phyloP scores from a whole-genome alignment of 2,113 vertebrate genomes.

The Rhagologus leucostigma region DNA sequence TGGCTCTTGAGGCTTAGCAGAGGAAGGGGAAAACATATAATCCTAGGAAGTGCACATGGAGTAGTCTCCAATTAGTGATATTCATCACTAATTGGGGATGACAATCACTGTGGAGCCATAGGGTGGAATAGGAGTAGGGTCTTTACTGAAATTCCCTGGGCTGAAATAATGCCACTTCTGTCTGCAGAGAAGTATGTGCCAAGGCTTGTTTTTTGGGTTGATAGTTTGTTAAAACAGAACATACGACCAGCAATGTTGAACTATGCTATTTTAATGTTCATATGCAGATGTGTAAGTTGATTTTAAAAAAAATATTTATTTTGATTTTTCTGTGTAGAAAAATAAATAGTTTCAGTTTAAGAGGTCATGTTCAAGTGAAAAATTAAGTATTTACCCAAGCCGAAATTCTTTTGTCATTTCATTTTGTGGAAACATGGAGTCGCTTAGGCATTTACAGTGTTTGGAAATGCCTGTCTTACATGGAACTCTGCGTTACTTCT shows the following conservation, averaged over 20 bases:
- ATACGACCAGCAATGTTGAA: neutral
- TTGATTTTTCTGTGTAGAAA: neutral
- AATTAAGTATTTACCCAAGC: neutral
- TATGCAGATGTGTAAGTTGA: neutral
- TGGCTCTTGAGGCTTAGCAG: neutral
- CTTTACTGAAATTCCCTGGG: neutral
- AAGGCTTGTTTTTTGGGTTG: neutral
- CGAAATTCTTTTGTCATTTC: neutral
- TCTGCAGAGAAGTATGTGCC: neutral
- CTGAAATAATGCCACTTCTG: neutral
- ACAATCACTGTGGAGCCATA: neutral
- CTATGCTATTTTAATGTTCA: neutral
- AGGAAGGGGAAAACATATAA: neutral
- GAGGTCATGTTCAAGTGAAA: neutral
- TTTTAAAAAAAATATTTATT: fast-evolving
- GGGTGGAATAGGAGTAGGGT: neutral
- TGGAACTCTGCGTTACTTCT: neutral
- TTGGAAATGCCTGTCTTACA: neutral
- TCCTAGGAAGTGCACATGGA: neutral
- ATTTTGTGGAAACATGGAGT: neutral
- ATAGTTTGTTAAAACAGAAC: neutral
- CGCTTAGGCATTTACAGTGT: neutral
- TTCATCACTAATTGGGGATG: neutral
- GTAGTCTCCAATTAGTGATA: neutral
- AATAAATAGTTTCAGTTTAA: neutral